Percentiles rank a stretch among this genome's conserved stretches.
These are phyloP conservation scores for Neodiprion pinetum DNA, from an alignment of 1,140 invertebrate species.

Conservation along the genomic window DNA sequence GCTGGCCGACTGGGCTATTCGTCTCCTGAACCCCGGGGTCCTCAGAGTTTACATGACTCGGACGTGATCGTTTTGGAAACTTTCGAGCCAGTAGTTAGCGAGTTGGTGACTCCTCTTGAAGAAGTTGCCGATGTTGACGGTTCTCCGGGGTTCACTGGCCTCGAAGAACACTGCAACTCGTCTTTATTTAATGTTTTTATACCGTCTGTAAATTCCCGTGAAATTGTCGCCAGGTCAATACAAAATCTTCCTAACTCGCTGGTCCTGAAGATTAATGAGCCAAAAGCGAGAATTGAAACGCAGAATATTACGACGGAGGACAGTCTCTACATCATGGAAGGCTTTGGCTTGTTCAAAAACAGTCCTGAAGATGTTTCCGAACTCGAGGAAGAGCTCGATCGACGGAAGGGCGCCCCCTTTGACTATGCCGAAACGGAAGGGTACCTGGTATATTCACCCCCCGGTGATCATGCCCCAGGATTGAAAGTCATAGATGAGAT, in stretches of 20 bases:
- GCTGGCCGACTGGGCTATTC: not conserved
- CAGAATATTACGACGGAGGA: not conserved
- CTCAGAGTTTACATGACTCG: too few species aligned
- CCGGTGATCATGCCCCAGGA: not conserved
- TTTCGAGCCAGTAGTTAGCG: not conserved
- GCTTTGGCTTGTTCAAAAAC: constrained; percentile 15
- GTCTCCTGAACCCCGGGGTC: not conserved
- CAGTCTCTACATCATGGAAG: constrained; percentile 15
- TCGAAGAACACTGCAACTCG: not conserved
- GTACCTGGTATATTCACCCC: not conserved
- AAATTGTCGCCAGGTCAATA: not conserved
- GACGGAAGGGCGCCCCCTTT: not conserved
- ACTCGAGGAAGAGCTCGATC: constrained; percentile 8
- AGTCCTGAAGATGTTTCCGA: constrained; percentile 4
- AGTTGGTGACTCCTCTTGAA: not conserved
- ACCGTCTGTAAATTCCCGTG: not conserved
- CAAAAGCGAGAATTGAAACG: not conserved
- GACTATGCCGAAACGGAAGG: not conserved
- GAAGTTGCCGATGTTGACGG: not conserved
- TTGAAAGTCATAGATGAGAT: not conserved
- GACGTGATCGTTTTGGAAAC: not conserved
- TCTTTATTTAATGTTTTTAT: constrained; percentile 1
- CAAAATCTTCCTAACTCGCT: not conserved
- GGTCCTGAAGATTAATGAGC: not conserved
- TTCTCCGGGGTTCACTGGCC: not conserved